Conservation (phyloP, 1,140 invertebrate species). For the Melipona quadrifasciata region DNA sequence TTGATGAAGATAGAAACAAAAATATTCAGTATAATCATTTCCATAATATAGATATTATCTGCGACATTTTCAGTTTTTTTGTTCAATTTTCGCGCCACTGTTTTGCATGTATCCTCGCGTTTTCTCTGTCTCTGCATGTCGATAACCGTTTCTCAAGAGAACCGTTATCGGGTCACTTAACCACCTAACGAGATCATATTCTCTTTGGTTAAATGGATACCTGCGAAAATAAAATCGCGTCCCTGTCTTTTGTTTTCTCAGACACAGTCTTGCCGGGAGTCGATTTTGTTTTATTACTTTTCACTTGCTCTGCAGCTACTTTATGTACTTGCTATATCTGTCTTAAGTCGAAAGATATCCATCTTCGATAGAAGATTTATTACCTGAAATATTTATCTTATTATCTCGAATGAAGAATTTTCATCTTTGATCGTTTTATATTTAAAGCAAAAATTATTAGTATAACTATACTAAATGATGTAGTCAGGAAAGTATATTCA, state of each 20-base stretch:
- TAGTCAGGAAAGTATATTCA: too few relatives aligned
- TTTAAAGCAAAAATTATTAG: background rate
- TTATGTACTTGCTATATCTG: background rate
- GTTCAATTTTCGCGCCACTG: too few relatives aligned
- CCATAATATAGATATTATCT: background rate
- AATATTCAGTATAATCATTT: background rate
- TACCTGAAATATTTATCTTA: background rate
- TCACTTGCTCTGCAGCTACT: background rate
- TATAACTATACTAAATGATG: background rate
- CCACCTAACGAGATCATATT: constrained; percentile 68
- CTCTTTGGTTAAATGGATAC: constrained; percentile 39
- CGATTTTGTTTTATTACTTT: background rate
- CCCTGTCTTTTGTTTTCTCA: constrained; percentile 9
- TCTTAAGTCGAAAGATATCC: background rate
- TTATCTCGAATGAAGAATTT: background rate
- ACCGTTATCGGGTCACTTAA: constrained; percentile 57
- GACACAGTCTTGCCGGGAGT: too few relatives aligned
- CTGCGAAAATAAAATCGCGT: constrained; percentile 33
- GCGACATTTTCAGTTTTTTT: constrained; percentile 19
- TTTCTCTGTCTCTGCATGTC: constrained; percentile 34
- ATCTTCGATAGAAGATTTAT: background rate
- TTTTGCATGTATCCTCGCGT: background rate
- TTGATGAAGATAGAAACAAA: background rate
- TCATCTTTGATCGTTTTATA: background rate
- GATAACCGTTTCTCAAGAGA: constrained; percentile 40